These are phyloP conservation scores for Phallusia fumigata DNA, from an alignment of 23 tunicate genomes.

Conservation along the genomic window DNA sequence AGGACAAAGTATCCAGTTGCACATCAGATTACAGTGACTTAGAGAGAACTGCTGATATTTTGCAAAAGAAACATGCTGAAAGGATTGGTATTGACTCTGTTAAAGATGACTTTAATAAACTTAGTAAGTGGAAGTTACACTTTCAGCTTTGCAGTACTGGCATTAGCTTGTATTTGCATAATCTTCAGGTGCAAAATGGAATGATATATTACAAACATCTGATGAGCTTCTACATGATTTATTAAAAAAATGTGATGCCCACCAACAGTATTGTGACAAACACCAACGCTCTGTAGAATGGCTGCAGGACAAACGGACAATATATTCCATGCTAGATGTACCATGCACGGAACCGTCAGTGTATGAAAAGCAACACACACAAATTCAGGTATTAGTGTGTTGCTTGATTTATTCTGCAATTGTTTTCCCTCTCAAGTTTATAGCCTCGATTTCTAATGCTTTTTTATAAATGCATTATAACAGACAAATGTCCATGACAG, in stretches of 20 bases:
- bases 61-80: background rate
- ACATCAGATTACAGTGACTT: background rate
- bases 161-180: background rate
- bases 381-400: constrained; percentile 28
- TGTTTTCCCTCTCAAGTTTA: background rate
- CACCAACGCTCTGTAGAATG: constrained; percentile 41
- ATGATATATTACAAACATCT: constrained; percentile 21
- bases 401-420: background rate
- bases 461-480: too few species aligned
- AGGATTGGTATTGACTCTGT: background rate
- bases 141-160: background rate
- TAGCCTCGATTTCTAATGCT: background rate
- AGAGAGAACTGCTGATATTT: background rate
- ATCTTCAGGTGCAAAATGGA: constrained; percentile 36
- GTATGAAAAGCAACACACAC: constrained; percentile 24
- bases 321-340: constrained; percentile 37
- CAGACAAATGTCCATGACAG: too few species aligned
- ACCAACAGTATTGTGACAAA: constrained; percentile 24
- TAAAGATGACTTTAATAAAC: too few species aligned
- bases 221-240: constrained; percentile 17
- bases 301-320: constrained; percentile 47
- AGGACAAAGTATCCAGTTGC: background rate
- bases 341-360: constrained; percentile 22
- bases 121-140: too few species aligned
- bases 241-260: constrained; percentile 24